A percentile compares a stretch with the other conserved stretches of the same genome.
Evolutionary conservation across 2,888 invertebrate species (phyloP).

Genomic region (Spialia ferax): DNA sequence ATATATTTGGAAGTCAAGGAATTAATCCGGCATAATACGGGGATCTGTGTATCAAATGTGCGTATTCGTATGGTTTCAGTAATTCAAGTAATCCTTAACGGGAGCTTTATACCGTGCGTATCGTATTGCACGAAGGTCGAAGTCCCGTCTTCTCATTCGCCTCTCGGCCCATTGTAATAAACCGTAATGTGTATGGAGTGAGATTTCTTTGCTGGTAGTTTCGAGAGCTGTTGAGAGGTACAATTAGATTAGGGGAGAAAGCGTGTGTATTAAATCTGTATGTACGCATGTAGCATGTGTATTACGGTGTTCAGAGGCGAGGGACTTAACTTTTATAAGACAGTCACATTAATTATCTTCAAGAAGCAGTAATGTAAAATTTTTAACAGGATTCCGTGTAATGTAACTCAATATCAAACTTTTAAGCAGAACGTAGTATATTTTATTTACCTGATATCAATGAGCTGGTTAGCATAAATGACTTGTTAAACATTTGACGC

Average conservation of each 20-base stretch:
- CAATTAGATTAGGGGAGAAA: conserved; percentile 5
- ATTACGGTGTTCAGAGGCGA: not conserved
- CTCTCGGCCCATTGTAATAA: conserved; percentile 20
- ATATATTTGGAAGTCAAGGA: conserved; percentile 70
- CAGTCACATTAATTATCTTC: too few relatives aligned
- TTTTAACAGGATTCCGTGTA: not conserved
- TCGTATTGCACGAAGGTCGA: conserved; percentile 76
- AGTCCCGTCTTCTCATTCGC: conserved; percentile 59
- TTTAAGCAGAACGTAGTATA: conserved; percentile 11
- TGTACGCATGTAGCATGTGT: not conserved
- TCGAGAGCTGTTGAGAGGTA: conserved; percentile 13
- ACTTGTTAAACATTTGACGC: conserved; percentile 67
- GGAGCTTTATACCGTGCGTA: conserved; percentile 57
- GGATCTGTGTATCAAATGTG: conserved; percentile 75
- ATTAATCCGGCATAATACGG: conserved; percentile 79
- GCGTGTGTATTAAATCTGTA: not conserved
- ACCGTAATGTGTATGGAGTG: conserved; percentile 23
- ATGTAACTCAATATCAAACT: conserved; percentile 12
- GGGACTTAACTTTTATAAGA: not conserved
- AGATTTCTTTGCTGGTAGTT: conserved; percentile 17
- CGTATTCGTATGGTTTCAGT: conserved; percentile 82
- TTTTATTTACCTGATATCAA: conserved; percentile 44
- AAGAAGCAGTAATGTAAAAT: not conserved
- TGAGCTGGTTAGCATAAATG: conserved; percentile 47
- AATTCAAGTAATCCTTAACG: conserved; percentile 81